phyloP scores from a whole-genome alignment of 1,140 invertebrate species.

The Euwallacea similis region DNA sequence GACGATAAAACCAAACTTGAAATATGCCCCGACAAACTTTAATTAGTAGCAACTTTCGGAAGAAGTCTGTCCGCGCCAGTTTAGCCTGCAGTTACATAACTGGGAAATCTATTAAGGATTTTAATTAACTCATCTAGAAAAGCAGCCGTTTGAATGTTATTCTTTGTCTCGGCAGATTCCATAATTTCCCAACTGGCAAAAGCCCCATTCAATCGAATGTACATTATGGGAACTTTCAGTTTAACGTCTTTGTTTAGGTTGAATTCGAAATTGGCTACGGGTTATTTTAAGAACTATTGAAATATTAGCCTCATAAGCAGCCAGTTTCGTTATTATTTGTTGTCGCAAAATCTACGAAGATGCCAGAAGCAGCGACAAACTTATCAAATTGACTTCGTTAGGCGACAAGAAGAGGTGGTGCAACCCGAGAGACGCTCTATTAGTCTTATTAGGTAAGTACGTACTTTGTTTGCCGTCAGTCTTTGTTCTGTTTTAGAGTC shows the following conservation, averaged over 20 bases:
- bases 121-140: conserved; percentile 29
- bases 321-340: no score
- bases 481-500: neutral
- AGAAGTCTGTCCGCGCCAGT: conserved; percentile 20
- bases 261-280: no score
- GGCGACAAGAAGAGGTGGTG: neutral
- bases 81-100: conserved; percentile 20
- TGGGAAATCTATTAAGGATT: conserved; percentile 26
- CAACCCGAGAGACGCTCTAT: neutral
- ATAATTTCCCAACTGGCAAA: conserved; percentile 9
- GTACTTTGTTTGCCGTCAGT: neutral
- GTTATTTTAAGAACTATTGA: no score
- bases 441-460: neutral
- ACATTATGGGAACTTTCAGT: neutral
- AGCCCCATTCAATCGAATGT: neutral
- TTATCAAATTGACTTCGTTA: conserved; percentile 1
- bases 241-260: no score
- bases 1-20: neutral
- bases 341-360: no score
- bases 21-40: conserved; percentile 12
- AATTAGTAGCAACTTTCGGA: conserved; percentile 19
- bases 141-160: conserved; percentile 24
- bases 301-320: no score
- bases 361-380: neutral
- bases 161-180: conserved; percentile 22